phyloP scores from a whole-genome alignment of 2,797 vertebrate species.

The Sciurus carolinensis region DNA sequence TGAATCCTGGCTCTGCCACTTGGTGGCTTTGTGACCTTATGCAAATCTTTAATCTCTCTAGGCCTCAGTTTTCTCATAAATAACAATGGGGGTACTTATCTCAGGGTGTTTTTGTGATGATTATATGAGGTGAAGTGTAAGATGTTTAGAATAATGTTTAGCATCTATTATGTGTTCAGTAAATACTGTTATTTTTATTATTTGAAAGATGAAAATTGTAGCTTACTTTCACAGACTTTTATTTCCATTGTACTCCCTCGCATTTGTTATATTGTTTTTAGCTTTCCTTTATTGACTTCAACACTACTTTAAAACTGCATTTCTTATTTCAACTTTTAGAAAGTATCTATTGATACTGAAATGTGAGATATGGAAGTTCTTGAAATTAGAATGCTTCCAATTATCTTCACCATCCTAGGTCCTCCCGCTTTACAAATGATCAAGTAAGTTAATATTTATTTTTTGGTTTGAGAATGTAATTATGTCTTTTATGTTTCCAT shows the following conservation, averaged over 20 bases:
- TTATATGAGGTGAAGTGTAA: neutral
- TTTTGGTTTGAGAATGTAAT: constrained; percentile 52
- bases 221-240: neutral
- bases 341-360: constrained; percentile 54
- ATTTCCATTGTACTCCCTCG: neutral
- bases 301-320: neutral
- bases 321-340: constrained; percentile 41
- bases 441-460: constrained; percentile 49
- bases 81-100: constrained; percentile 31
- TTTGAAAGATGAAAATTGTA: constrained; percentile 49
- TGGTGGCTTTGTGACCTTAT: neutral
- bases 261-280: constrained; percentile 35
- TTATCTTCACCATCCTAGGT: neutral
- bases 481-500: constrained; percentile 12
- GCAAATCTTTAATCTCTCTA: constrained; percentile 23
- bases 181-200: constrained; percentile 50
- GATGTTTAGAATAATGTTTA: constrained; percentile 39
- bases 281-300: neutral
- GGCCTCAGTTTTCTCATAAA: constrained; percentile 39
- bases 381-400: constrained; percentile 6
- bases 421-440: neutral
- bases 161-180: neutral
- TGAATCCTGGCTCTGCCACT: neutral
- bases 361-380: constrained; percentile 15
- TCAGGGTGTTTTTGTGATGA: neutral